Conservation (phyloP, 2,113 vertebrate species). For the Petrocephalus microphthalmus region DNA sequence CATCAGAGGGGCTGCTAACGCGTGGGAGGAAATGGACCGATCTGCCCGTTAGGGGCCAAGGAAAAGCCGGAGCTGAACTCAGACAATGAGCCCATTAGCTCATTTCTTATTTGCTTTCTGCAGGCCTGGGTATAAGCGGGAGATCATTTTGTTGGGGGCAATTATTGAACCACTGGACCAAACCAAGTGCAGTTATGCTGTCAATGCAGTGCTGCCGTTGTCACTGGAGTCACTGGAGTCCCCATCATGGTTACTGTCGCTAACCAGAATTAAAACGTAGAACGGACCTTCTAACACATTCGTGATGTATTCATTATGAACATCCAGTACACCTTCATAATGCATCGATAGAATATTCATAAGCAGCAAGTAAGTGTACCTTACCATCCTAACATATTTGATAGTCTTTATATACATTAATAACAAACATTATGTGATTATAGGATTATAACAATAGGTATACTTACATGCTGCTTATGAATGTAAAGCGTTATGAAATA, state of each 20-base stretch:
- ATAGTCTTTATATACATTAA: neutral
- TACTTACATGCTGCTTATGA: neutral
- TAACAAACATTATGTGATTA: neutral
- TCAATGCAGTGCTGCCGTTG: neutral
- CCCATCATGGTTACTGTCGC: neutral
- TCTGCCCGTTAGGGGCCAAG: neutral
- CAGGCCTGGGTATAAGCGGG: neutral
- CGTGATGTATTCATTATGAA: too few species aligned
- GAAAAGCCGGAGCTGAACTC: neutral
- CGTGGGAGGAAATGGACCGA: neutral
- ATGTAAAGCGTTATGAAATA: neutral
- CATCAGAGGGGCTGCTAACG: neutral
- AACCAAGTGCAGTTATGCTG: neutral
- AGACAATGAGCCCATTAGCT: neutral
- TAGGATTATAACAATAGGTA: neutral
- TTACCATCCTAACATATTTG: neutral
- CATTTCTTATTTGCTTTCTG: neutral
- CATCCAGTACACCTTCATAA: neutral
- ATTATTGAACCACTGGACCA: neutral
- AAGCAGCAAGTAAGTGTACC: neutral
- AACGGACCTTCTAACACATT: too few species aligned
- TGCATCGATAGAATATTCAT: neutral
- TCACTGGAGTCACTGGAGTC: neutral
- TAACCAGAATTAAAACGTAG: neutral
- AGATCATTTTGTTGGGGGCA: neutral